Conservation (phyloP, 2,888 invertebrate species). For the Cyclophora albipunctata region DNA sequence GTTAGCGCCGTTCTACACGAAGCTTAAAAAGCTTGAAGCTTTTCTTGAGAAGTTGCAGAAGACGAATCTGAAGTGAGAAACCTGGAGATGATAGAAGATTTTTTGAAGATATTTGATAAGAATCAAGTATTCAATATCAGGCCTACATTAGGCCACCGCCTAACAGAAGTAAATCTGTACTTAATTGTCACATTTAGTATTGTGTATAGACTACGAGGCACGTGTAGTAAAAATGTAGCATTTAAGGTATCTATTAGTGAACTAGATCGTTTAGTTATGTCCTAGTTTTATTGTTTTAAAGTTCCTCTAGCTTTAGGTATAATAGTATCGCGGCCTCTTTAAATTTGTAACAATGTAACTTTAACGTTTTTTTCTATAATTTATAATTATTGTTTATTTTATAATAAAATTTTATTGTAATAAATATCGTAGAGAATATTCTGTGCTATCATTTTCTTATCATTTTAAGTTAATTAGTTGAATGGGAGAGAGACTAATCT, state of each 20-base stretch:
- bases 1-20: not conserved
- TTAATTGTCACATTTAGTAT: slow-evolving; percentile 46
- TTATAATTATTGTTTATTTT: slow-evolving; percentile 34
- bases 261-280: not conserved
- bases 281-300: not conserved
- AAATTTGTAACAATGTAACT: slow-evolving; percentile 8
- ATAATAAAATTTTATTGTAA: slow-evolving; percentile 22
- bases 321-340: slow-evolving; percentile 3
- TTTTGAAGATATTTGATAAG: no score
- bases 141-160: slow-evolving; percentile 59
- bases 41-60: not conserved
- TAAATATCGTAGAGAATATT: slow-evolving; percentile 19
- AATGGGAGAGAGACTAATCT: not conserved
- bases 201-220: slow-evolving; percentile 13
- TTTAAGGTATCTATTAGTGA: not conserved
- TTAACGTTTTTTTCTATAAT: slow-evolving; percentile 25
- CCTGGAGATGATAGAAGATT: no score
- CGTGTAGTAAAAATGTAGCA: slow-evolving; percentile 1
- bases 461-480: slow-evolving; percentile 10
- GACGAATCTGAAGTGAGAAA: not conserved
- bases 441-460: slow-evolving; percentile 10
- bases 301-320: not conserved
- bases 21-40: not conserved
- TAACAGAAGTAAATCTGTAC: slow-evolving; percentile 54
- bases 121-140: slow-evolving; percentile 4